phyloP scores from a whole-genome alignment of 2,797 vertebrate species.

The Gymnocypris eckloni region DNA sequence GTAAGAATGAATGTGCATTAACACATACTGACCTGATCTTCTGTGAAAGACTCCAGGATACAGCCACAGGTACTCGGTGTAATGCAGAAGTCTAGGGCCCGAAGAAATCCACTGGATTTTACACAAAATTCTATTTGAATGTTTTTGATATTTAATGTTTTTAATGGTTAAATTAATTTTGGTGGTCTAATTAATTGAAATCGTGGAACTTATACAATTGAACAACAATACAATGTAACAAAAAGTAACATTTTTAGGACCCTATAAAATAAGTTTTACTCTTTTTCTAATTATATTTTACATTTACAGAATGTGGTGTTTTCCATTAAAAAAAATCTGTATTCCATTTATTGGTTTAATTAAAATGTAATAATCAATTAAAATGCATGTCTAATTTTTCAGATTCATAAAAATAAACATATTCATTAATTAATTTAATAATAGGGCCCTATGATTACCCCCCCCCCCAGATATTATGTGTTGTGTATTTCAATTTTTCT shows the following conservation, averaged over 20 bases:
- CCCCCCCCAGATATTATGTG: no score
- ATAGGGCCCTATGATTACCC: no score
- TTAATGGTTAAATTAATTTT: not conserved
- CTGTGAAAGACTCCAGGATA: constrained; percentile 3
- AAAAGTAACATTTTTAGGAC: not conserved
- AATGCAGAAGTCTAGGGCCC: not conserved
- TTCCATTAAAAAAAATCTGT: not conserved
- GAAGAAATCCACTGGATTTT: not conserved
- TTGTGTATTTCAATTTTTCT: no score
- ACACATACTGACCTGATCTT: constrained; percentile 5
- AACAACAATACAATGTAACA: not conserved
- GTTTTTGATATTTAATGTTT: not conserved
- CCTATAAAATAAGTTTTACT: not conserved
- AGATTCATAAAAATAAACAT: not conserved
- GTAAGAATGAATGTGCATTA: constrained; percentile 10
- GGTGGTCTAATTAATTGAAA: not conserved
- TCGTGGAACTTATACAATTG: not conserved
- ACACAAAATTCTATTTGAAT: not conserved
- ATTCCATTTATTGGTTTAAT: not conserved
- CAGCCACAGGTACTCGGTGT: not conserved
- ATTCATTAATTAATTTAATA: no score
- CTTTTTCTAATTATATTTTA: not conserved
- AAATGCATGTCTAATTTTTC: not conserved
- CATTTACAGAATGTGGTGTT: not conserved
- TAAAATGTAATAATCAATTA: not conserved